Base-by-base conservation (phyloP, 1,140 invertebrate species). In the Reticulitermes speratus region DNA sequence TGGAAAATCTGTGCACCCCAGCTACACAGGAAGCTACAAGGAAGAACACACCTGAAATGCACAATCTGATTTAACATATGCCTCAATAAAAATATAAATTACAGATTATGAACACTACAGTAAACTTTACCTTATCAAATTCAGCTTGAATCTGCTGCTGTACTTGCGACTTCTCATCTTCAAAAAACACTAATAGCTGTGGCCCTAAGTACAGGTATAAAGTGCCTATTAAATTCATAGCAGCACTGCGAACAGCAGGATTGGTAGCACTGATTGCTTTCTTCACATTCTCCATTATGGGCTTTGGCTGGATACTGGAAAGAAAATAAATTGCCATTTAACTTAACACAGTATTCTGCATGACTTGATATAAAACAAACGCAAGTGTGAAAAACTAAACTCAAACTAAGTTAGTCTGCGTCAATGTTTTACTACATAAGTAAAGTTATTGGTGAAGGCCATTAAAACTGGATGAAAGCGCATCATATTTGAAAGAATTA, bases 101-200 rank as follows among this genome's bases (percentile, higher is more conserved):
- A 55, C 14, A 55, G 52, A 55, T 55, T 14, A 55, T 16, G 19
- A 55, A 55, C 14, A 19, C 8, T 55, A 16, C 14, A 55, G 19
- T 55, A 19, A 55, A 19, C 0, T 55, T 86, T 88, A 94, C 93
- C 91, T 97, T 98, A 85, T 97, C 96, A 89, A 97, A 95, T 90
- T 98, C 97, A 30, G 95, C 93, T 90, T 97, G 95, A 85, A 98
- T 97, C 90, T 97, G 95, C 88, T 97, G 96, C 59, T 96, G 94
- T 0, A 98, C 90, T 0, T 96, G 94, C 14, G 96, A 93, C 89
- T 98, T 98, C 89, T 98, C 97, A 88, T 94, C 94, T 87, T 98
- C 97, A 89, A 98, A 97, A 89, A 96, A 96, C 87, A 94, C 93
- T 75, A 96, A 91, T 1, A 98, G 88, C 1, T 94, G 92, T 30